Percentiles rank a stretch among this genome's conserved stretches.
These are phyloP conservation scores for Pinctada fucata DNA, from an alignment of 2,888 invertebrate species.

Conservation along the genomic window DNA sequence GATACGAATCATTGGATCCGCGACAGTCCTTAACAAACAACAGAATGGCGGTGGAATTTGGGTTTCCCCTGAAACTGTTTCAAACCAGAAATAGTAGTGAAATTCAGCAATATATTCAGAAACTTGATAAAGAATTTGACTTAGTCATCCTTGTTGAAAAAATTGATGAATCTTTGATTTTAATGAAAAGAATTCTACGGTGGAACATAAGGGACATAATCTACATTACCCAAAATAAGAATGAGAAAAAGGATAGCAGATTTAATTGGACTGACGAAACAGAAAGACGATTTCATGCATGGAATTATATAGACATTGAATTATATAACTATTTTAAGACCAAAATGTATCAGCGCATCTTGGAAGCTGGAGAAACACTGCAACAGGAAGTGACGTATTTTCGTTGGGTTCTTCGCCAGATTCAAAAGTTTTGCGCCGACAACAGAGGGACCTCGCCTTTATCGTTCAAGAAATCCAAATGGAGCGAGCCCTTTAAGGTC, in stretches of 20 bases:
- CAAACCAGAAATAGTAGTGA: constrained; percentile 32
- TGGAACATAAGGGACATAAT: constrained; percentile 59
- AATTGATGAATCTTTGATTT: constrained; percentile 62
- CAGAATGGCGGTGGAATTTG: constrained; percentile 55
- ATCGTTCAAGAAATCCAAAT: background rate
- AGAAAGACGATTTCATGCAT: background rate
- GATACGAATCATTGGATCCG: constrained; percentile 39
- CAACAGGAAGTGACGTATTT: background rate
- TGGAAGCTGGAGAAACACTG: background rate
- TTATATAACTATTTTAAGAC: background rate
- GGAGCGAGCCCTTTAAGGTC: background rate
- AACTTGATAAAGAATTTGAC: constrained; percentile 56
- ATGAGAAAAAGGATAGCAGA: background rate
- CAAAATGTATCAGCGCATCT: background rate
- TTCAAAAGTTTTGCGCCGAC: background rate
- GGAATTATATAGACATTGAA: background rate
- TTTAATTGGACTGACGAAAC: background rate
- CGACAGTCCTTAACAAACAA: constrained; percentile 52
- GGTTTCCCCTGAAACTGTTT: constrained; percentile 48
- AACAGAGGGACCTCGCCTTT: background rate
- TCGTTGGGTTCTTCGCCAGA: background rate
- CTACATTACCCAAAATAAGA: constrained; percentile 41
- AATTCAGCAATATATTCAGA: constrained; percentile 49
- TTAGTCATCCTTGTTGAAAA: constrained; percentile 60
- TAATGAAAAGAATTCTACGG: constrained; percentile 54